These are phyloP conservation scores for Oasisia sp. DNA, from an alignment of 2,888 invertebrate species.

Conservation along the genomic window DNA sequence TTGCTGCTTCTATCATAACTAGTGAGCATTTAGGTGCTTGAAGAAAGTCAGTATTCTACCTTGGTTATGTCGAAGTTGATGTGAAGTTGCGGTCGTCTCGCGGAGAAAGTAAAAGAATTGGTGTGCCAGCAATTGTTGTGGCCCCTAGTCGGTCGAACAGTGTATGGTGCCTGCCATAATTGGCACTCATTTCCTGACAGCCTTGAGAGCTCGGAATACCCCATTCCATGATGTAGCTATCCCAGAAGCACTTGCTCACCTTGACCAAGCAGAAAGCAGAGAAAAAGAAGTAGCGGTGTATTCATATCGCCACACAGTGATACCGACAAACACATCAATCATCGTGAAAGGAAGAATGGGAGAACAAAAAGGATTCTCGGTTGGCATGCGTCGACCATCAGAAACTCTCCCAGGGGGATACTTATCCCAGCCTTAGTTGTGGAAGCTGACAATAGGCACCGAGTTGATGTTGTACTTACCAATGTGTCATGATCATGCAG, in stretches of 20 bases:
- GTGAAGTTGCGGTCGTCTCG: too few species aligned
- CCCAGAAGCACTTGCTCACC: background rate
- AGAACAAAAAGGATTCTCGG: too few species aligned
- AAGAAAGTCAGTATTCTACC: too few species aligned
- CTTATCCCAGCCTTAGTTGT: background rate
- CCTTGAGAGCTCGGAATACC: too few species aligned
- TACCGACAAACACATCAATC: background rate
- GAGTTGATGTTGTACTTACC: too few species aligned
- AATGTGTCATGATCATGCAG: background rate
- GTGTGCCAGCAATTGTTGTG: background rate
- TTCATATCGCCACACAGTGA: conserved; percentile 8
- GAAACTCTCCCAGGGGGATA: background rate
- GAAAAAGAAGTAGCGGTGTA: too few species aligned
- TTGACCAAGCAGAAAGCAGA: background rate
- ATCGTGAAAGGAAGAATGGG: background rate
- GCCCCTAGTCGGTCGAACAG: background rate
- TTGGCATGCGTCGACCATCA: too few species aligned
- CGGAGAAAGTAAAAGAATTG: too few species aligned
- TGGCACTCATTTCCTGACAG: conserved; percentile 7
- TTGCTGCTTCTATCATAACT: too few species aligned
- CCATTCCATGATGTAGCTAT: background rate
- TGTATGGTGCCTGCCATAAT: background rate
- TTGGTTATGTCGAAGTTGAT: too few species aligned
- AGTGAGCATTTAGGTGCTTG: too few species aligned
- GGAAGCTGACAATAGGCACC: too few species aligned